Percentiles rank a stretch among this genome's conserved stretches.
phyloP scores from a whole-genome alignment of 2,888 invertebrate genomes.

The Tenthredo livida region DNA sequence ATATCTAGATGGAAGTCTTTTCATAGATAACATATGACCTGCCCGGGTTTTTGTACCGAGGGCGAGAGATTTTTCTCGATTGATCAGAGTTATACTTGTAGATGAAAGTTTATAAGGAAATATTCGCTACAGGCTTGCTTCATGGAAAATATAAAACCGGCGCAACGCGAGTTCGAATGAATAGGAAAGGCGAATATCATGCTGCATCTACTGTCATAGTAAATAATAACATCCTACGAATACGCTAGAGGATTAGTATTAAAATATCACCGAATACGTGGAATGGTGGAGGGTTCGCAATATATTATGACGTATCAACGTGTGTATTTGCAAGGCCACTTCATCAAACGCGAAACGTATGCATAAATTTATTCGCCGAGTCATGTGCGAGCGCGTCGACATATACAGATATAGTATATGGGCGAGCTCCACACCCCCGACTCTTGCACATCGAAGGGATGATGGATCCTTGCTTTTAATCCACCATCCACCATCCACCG shows the following conservation, averaged over 20 bases:
- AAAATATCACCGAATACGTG: background rate
- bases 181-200: background rate
- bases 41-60: background rate
- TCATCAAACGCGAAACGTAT: constrained; percentile 50
- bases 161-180: background rate
- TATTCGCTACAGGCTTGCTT: background rate
- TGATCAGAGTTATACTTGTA: background rate
- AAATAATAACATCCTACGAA: background rate
- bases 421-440: background rate
- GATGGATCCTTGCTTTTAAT: constrained; percentile 52
- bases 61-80: background rate
- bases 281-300: constrained; percentile 5
- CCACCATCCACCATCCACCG: constrained; percentile 23
- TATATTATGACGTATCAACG: constrained; percentile 42
- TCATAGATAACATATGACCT: background rate
- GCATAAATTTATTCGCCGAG: constrained; percentile 49
- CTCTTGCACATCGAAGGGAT: constrained; percentile 49
- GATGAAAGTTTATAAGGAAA: background rate
- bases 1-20: background rate
- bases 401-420: background rate
- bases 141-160: background rate
- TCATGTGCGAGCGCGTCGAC: constrained; percentile 40
- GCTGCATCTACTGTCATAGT: background rate
- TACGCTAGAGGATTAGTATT: background rate
- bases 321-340: constrained; percentile 40